Conservation (phyloP, 2,113 vertebrate genomes). For the Aptenodytes patagonicus region DNA sequence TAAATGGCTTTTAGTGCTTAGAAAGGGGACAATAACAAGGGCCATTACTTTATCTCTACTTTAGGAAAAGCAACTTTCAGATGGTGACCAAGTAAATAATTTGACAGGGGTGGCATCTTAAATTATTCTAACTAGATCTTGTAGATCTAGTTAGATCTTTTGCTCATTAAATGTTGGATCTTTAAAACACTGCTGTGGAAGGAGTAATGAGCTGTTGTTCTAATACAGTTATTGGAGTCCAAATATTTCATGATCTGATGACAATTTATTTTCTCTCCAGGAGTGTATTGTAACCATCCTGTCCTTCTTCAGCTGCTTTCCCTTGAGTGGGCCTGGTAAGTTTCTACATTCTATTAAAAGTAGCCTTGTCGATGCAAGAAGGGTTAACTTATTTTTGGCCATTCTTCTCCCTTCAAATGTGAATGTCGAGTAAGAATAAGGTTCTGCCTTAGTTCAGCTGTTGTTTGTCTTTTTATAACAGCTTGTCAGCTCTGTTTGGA, state of each 20-base stretch:
- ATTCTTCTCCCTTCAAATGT: not conserved
- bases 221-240: not conserved
- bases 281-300: not conserved
- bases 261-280: slow-evolving; percentile 18
- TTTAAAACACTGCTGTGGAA: not conserved
- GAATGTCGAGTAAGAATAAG: not conserved
- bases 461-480: not conserved
- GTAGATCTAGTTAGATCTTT: not conserved
- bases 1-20: not conserved
- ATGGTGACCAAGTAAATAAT: not conserved
- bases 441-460: not conserved
- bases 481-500: not conserved
- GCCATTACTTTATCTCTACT: not conserved
- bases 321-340: slow-evolving; percentile 49
- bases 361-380: not conserved
- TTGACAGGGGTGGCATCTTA: not conserved
- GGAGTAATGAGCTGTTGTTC: not conserved
- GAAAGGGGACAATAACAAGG: not conserved
- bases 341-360: not conserved
- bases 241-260: not conserved
- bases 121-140: not conserved
- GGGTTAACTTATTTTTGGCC: not conserved
- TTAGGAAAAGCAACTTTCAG: not conserved
- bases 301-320: slow-evolving; percentile 9
- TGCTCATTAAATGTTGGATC: not conserved